Evolutionary conservation across 1,140 invertebrate species (phyloP).

Genomic region (Pseudomyrmex sp.): DNA sequence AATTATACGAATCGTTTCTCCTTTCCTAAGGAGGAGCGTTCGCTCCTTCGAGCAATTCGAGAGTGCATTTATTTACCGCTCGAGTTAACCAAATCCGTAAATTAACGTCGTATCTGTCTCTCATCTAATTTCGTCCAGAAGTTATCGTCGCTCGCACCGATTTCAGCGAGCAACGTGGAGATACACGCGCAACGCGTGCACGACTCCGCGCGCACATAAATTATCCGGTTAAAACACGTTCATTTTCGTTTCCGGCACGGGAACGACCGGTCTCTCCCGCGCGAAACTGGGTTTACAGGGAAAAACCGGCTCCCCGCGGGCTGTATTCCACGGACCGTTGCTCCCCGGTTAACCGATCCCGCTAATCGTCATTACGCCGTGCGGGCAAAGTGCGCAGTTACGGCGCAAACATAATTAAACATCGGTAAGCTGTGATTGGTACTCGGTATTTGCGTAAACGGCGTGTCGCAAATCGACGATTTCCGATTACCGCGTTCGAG

Average conservation of each 20-base stretch:
- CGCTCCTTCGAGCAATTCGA: not conserved
- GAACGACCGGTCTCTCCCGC: conserved; percentile 18
- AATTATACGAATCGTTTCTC: not conserved
- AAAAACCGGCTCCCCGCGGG: conserved; percentile 21
- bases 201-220: not conserved
- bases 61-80: not conserved
- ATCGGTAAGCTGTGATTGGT: not conserved
- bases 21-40: not conserved
- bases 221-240: conserved; percentile 49
- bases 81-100: not conserved
- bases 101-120: not conserved
- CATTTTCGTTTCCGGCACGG: conserved; percentile 52
- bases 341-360: conserved; percentile 10
- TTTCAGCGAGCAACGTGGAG: no score
- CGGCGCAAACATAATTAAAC: conserved; percentile 42
- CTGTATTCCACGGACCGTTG: conserved; percentile 44
- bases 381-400: conserved; percentile 22
- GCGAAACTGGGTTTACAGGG: conserved; percentile 6
- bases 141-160: no score
- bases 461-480: not conserved
- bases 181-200: not conserved
- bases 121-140: not conserved
- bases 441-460: no score
- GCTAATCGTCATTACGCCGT: not conserved
- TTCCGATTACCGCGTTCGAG: not conserved